Percentiles rank a stretch among this genome's conserved stretches.
phyloP scores from a whole-genome alignment of 1,140 invertebrate genomes.

The Drosophila tristis region DNA sequence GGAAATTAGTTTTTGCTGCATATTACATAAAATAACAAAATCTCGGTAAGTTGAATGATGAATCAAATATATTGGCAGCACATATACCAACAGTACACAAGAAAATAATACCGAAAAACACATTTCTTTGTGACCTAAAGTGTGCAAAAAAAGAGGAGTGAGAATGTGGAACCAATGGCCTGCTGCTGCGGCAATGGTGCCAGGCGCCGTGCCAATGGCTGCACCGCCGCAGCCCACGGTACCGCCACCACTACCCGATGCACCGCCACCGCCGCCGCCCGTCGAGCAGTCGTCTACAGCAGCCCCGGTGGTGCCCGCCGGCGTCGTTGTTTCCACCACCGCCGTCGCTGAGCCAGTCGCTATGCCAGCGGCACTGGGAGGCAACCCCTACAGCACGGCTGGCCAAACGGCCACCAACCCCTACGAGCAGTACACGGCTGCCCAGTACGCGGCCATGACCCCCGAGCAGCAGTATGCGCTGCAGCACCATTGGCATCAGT shows the following conservation, averaged over 20 bases:
- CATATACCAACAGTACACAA: not conserved
- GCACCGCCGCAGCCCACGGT: constrained; percentile 60
- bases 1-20: not conserved
- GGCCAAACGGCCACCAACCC: constrained; percentile 49
- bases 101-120: too few relatives aligned
- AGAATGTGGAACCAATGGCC: constrained; percentile 76
- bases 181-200: constrained; percentile 18
- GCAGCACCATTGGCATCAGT: constrained; percentile 93
- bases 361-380: not conserved
- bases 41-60: too few relatives aligned
- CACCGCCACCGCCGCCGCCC: constrained; percentile 66
- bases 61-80: not conserved
- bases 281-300: constrained; percentile 23
- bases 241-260: constrained; percentile 70
- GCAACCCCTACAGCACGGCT: constrained; percentile 51
- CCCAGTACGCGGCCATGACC: constrained; percentile 88
- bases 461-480: constrained; percentile 82
- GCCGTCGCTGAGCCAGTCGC: not conserved
- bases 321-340: not conserved
- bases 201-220: constrained; percentile 35
- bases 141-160: not conserved
- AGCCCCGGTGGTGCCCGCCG: not conserved
- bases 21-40: too few relatives aligned
- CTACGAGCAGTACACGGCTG: constrained; percentile 87
- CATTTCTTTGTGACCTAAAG: too few relatives aligned